Percentiles rank a stretch among this genome's conserved stretches.
These are phyloP conservation scores for Halcyon badia DNA, from an alignment of 2,797 vertebrate genomes.

Conservation along the genomic window DNA sequence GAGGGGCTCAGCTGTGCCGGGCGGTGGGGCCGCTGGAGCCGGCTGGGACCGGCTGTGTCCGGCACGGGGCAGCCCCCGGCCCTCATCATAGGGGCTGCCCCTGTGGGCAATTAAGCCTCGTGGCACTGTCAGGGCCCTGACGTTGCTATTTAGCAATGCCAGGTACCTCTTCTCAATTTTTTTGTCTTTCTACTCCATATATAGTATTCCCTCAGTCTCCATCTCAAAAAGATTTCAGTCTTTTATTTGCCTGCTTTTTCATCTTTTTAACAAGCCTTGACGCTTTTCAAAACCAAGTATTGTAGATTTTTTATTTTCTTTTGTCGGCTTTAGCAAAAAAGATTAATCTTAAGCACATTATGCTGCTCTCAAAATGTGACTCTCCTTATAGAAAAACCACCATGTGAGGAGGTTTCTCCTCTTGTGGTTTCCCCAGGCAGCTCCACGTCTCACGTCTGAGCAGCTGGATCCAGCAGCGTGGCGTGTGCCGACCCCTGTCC, in stretches of 20 bases:
- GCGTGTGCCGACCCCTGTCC: too few relatives aligned
- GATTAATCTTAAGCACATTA: background rate
- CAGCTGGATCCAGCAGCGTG: accelerated
- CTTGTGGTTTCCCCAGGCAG: background rate
- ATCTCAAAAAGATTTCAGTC: background rate
- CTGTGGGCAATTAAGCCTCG: too few relatives aligned
- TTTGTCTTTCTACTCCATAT: too few relatives aligned
- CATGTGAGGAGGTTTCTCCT: background rate
- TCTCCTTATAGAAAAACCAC: background rate
- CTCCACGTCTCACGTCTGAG: background rate
- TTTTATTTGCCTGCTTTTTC: background rate
- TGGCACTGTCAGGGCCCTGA: too few relatives aligned
- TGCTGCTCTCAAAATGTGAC: background rate
- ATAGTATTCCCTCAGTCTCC: accelerated
- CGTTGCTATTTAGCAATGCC: too few relatives aligned
- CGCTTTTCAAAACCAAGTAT: too few relatives aligned
- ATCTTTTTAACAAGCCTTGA: background rate
- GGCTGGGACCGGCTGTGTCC: too few relatives aligned
- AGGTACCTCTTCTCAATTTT: too few relatives aligned
- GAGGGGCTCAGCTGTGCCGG: too few relatives aligned
- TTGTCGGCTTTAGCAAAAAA: background rate
- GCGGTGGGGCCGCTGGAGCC: too few relatives aligned
- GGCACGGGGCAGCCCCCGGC: too few relatives aligned
- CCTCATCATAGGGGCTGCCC: too few relatives aligned
- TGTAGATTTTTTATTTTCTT: background rate